Evolutionary conservation across 2,113 vertebrate genomes (phyloP).

Genomic region (Bujurquina vittata): DNA sequence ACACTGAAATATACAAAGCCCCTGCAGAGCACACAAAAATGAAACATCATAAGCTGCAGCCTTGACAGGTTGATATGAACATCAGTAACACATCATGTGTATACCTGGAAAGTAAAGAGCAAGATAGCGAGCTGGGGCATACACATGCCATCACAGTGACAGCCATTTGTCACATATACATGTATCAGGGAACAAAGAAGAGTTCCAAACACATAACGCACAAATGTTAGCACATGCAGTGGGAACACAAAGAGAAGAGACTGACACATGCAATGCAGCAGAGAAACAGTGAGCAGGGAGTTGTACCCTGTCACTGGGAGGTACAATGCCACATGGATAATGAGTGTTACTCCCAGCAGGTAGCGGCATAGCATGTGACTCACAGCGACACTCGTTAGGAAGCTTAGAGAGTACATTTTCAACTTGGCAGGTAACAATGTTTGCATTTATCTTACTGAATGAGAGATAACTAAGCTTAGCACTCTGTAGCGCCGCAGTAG

Average conservation of each 20-base stretch:
- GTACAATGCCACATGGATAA: constrained; percentile 67
- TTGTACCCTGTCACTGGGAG: constrained; percentile 57
- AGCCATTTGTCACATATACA: constrained; percentile 12
- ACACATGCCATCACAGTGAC: constrained; percentile 17
- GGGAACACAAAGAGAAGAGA: constrained; percentile 21
- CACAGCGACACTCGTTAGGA: constrained; percentile 62
- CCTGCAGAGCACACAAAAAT: constrained; percentile 8
- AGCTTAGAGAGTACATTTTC: constrained; percentile 22
- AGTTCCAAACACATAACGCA: background rate
- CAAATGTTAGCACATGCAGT: constrained; percentile 41
- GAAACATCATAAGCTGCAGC: constrained; percentile 26
- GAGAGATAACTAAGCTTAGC: constrained; percentile 48
- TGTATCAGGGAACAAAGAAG: constrained; percentile 42
- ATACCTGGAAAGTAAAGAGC: constrained; percentile 26
- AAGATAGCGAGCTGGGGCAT: background rate
- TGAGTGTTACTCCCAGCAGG: constrained; percentile 71
- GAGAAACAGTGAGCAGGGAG: constrained; percentile 44
- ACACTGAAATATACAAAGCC: background rate
- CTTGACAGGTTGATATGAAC: constrained; percentile 30
- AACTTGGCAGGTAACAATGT: constrained; percentile 61
- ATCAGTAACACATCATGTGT: constrained; percentile 33
- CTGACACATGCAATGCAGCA: constrained; percentile 52
- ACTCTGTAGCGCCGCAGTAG: constrained; percentile 19
- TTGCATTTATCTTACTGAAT: constrained; percentile 65
- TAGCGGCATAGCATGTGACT: constrained; percentile 56